These are phyloP conservation scores for Scaptomyza pallida DNA, from an alignment of 1,140 invertebrate genomes.

Conservation along the genomic window DNA sequence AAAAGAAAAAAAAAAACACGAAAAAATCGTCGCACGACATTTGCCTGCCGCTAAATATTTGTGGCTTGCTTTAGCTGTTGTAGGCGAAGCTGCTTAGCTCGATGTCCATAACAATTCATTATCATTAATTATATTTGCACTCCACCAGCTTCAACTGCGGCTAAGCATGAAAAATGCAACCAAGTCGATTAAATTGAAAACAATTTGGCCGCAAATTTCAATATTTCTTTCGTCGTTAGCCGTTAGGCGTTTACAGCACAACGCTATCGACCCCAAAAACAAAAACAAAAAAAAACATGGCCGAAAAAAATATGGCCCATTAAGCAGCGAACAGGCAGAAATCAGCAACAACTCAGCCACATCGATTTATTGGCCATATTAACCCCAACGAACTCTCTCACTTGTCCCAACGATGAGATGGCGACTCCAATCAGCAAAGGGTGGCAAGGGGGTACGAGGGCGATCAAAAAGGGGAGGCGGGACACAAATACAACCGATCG, in stretches of 20 bases:
- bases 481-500: slow-evolving; percentile 53
- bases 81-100: slow-evolving; percentile 30
- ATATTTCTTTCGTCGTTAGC: slow-evolving; percentile 66
- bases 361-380: slow-evolving; percentile 78
- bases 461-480: slow-evolving; percentile 10
- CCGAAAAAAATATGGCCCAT: slow-evolving; percentile 70
- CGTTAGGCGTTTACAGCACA: slow-evolving; percentile 41
- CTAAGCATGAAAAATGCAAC: slow-evolving; percentile 70
- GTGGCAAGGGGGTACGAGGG: slow-evolving; percentile 3
- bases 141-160: slow-evolving; percentile 51
- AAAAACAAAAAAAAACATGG: slow-evolving; percentile 23
- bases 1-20: slow-evolving; percentile 24
- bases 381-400: slow-evolving; percentile 78
- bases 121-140: slow-evolving; percentile 82
- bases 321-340: slow-evolving; percentile 55
- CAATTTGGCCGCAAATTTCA: slow-evolving; percentile 72
- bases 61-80: slow-evolving; percentile 6
- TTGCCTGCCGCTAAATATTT: slow-evolving; percentile 32
- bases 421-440: not conserved
- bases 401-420: slow-evolving; percentile 36
- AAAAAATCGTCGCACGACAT: slow-evolving; percentile 62
- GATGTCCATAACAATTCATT: slow-evolving; percentile 75
- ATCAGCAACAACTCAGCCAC: slow-evolving; percentile 66
- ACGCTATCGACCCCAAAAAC: slow-evolving; percentile 15
- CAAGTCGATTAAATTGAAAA: slow-evolving; percentile 77